phyloP scores from a whole-genome alignment of 2,888 invertebrate genomes.

The Melolontha melolontha region DNA sequence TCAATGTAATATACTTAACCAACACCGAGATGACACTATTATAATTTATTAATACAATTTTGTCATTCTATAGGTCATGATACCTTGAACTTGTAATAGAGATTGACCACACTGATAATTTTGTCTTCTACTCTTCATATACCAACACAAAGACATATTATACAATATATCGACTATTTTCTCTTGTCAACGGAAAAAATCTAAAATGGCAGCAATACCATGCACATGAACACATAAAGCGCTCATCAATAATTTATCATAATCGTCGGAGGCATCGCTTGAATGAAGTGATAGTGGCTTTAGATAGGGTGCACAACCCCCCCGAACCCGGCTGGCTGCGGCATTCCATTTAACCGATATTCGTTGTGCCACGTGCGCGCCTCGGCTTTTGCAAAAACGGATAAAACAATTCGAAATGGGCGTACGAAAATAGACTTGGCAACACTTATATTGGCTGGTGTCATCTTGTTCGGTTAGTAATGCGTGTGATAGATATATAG shows the following conservation, averaged over 20 bases:
- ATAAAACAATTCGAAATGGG: constrained; percentile 61
- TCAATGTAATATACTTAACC: too few relatives aligned
- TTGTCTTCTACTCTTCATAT: too few relatives aligned
- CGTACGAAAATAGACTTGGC: constrained; percentile 62
- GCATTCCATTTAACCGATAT: constrained; percentile 20
- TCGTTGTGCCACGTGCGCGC: background rate
- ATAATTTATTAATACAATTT: too few relatives aligned
- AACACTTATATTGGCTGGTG: constrained; percentile 42
- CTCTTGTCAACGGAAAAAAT: constrained; percentile 38
- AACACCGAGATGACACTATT: too few relatives aligned
- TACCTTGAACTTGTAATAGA: too few relatives aligned
- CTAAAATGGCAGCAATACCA: constrained; percentile 55
- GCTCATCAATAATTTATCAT: constrained; percentile 59
- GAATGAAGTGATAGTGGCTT: constrained; percentile 46
- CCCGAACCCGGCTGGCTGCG: constrained; percentile 1
- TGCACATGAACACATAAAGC: constrained; percentile 57
- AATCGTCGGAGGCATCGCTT: constrained; percentile 46
- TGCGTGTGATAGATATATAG: constrained; percentile 27
- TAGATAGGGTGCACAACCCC: constrained; percentile 41
- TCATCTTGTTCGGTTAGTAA: constrained; percentile 37
- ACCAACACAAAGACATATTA: too few relatives aligned
- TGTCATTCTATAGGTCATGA: too few relatives aligned
- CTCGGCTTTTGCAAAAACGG: constrained; percentile 55
- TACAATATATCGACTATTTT: constrained; percentile 52
- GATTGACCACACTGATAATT: too few relatives aligned